Base-by-base conservation (phyloP, 2,797 vertebrate genomes). In the Helarctos malayanus region DNA sequence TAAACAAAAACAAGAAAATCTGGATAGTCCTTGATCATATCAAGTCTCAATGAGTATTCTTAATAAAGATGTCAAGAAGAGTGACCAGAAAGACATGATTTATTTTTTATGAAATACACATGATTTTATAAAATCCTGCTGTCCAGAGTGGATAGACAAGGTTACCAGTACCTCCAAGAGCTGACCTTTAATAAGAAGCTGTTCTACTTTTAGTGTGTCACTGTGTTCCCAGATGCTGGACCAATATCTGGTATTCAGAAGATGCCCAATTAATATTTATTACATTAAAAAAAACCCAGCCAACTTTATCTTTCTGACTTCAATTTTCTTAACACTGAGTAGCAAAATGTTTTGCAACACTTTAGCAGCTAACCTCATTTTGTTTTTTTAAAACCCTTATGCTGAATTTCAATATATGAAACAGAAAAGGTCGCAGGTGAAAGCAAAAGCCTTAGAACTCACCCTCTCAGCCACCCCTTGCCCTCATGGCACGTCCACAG, bases 241-340 rank as follows among this genome's bases (percentile, higher is more conserved):
- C 61, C 38, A 78, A 15, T 21, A 18, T 68, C 35, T 76, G 41
- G 3, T 10, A 56, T 35, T 90, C 25, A 81, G 27, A 71, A 89
- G 27, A 87, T n/a, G 35, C 19, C 76, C 32, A 38, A 87, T 78
- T 94, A 82, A 35, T 52, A 84, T 52, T 89, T 73, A 23, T 11
- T 35, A 47, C 91, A 73, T 76, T 95, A 38, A 69, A 75, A 82
- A n/a, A 45, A 88, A 57, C 73, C 27, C 7, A 78, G 25, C 15
- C 73, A 91, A 82, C 45, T 79, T 90, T 89, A 79, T 91, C 52
- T 95, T 88, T 87, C 59, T 87, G 61, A 80, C 21, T 35, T 96
- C 41, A 89, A 57, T 79, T 91, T 81, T 85, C 32, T 76, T 65
- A 89, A 68, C 32, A 1, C 4, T 32, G 19, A 65, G n/a, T 23